Evolutionary conservation across 2,888 invertebrate genomes (phyloP).

Genomic region (Drosophila affinis): DNA sequence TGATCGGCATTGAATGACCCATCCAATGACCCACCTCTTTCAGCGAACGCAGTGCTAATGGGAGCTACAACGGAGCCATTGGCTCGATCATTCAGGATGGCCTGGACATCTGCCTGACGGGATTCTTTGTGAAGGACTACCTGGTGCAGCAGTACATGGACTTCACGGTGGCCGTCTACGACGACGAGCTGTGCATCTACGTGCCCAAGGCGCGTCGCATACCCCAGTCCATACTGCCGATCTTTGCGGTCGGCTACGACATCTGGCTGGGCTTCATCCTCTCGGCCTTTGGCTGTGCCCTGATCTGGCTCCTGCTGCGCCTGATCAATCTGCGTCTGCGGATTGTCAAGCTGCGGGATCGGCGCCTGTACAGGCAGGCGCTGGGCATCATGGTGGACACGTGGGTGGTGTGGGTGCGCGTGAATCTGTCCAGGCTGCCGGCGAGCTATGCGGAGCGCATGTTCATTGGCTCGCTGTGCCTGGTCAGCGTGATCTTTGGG

Average conservation of each 20-base stretch:
- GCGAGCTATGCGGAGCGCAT: conserved; percentile 81
- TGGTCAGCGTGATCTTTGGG: conserved; percentile 83
- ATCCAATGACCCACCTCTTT: neutral
- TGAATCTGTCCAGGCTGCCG: conserved; percentile 79
- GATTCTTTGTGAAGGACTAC: conserved; percentile 84
- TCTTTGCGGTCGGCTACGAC: conserved; percentile 80
- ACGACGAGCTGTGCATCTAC: conserved; percentile 83
- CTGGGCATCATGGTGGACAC: conserved; percentile 79
- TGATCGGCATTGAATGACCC: neutral
- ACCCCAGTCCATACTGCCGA: conserved; percentile 83
- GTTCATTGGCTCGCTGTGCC: conserved; percentile 80
- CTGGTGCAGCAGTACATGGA: conserved; percentile 81
- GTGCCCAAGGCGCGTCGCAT: conserved; percentile 83
- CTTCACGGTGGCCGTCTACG: conserved; percentile 82
- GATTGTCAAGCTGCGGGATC: conserved; percentile 23
- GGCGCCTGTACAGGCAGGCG: conserved; percentile 62
- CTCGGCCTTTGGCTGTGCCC: conserved; percentile 72
- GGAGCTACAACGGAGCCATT: conserved; percentile 83
- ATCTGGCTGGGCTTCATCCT: conserved; percentile 82
- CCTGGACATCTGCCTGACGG: conserved; percentile 83
- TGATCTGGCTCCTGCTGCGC: conserved; percentile 76
- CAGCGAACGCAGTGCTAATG: conserved; percentile 75
- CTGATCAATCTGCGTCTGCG: conserved; percentile 69
- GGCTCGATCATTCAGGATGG: conserved; percentile 81
- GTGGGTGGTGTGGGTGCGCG: conserved; percentile 82